phyloP scores from a whole-genome alignment of 2,113 vertebrate genomes.

The Oryzias curvinotus region DNA sequence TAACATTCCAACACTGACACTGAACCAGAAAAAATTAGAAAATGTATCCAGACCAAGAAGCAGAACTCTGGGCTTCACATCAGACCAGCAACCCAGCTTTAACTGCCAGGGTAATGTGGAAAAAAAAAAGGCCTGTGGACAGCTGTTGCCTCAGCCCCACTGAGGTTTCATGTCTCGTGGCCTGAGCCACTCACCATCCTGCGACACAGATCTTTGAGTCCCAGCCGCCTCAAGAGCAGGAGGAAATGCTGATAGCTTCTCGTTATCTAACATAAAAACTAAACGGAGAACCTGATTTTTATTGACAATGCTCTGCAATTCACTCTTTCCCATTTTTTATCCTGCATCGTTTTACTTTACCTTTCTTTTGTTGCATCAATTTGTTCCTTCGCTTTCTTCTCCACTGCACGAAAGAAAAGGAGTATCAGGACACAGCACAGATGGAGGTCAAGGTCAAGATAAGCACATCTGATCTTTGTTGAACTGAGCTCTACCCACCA shows the following conservation, averaged over 20 bases:
- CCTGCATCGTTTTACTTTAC: neutral
- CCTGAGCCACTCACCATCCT: constrained; percentile 29
- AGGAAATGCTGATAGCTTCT: constrained; percentile 17
- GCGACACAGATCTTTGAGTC: constrained; percentile 35
- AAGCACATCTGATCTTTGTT: constrained; percentile 53
- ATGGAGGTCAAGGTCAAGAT: constrained; percentile 58
- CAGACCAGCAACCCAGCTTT: constrained; percentile 38
- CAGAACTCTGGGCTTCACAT: constrained; percentile 58
- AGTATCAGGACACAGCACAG: constrained; percentile 30
- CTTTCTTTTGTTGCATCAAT: neutral
- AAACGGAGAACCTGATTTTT: neutral
- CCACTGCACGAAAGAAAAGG: constrained; percentile 4
- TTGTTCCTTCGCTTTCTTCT: neutral
- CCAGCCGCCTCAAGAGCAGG: constrained; percentile 35
- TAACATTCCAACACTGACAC: no score
- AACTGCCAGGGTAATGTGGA: constrained; percentile 57
- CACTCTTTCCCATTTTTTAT: neutral
- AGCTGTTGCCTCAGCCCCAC: constrained; percentile 63
- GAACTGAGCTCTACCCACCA: constrained; percentile 40
- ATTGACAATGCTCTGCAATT: constrained; percentile 3
- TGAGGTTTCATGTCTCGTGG: constrained; percentile 28
- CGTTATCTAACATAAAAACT: neutral
- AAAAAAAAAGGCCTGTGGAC: constrained; percentile 52
- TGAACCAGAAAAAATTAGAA: constrained; percentile 14
- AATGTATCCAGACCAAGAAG: constrained; percentile 18